These are phyloP conservation scores for Ectropis grisescens DNA, from an alignment of 1,140 invertebrate genomes.

Conservation along the genomic window DNA sequence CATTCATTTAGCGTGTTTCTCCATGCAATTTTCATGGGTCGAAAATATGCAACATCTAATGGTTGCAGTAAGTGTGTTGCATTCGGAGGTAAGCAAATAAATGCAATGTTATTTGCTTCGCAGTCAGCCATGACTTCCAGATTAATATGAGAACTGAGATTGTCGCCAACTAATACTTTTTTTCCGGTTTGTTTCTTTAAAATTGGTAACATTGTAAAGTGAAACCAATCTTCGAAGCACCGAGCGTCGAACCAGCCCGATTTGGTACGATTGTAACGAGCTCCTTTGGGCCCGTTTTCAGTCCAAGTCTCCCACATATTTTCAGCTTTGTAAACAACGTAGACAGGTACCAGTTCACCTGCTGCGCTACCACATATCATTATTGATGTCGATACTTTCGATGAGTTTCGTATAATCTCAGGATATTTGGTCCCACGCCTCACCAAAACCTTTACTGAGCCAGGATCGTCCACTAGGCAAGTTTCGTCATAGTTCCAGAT, in stretches of 20 bases:
- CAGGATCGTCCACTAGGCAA: constrained; percentile 2
- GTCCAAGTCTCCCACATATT: constrained; percentile 4
- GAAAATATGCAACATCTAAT: no score
- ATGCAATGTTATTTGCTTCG: no score
- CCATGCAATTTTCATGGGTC: no score
- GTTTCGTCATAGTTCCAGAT: constrained; percentile 5
- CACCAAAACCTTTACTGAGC: not conserved
- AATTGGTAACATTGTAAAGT: not conserved
- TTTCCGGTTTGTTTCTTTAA: no score
- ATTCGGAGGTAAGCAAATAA: no score
- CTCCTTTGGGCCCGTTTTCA: not conserved
- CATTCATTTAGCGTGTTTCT: no score
- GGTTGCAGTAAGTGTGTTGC: no score
- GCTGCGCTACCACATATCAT: constrained; percentile 2
- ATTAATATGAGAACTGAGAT: no score
- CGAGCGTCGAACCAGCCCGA: constrained; percentile 3
- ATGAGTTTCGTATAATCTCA: not conserved
- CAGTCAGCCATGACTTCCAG: no score
- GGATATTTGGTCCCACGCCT: constrained; percentile 5
- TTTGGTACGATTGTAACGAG: constrained; percentile 1
- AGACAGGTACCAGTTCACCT: constrained; percentile 1
- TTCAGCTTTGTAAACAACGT: constrained; percentile 4
- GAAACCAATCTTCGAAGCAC: constrained; percentile 2
- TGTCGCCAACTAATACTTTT: no score
- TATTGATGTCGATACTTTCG: constrained; percentile 1